Evolutionary conservation across 2,113 vertebrate genomes (phyloP), one percentile per base, ranked within the genome.

Genomic region (Tragelaphus strepsiceros): DNA sequence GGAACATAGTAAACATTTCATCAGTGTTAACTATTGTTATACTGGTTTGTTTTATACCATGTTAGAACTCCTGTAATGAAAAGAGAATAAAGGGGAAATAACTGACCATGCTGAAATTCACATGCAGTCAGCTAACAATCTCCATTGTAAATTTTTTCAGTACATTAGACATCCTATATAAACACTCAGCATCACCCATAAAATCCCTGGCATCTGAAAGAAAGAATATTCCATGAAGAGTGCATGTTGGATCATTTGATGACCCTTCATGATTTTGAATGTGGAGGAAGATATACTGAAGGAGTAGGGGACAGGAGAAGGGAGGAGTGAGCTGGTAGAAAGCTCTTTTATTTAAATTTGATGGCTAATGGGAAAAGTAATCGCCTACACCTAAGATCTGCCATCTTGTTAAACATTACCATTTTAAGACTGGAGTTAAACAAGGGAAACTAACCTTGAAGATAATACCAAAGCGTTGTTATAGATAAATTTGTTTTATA

Each of bases 21-120:
- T 91, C 88, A 86, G 61, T 94, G 54, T 86, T 71, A 53, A 12
- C 46, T 82, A 4, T 90, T 78, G 74, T 91, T 67, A 46, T 90
- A 54, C 4, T 80, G 22, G 24, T 92, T 92, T 92, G 10, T 59
- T 86, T 87, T 95, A 53, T 74, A 12, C 61, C 39, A n/a, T 87
- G 24, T 92, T 53, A 78, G 74, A 83, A 88, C 94, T 97, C 32
- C 78, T 92, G 7, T 88, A 84, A 49, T 93, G 43, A 95, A 93
- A 84, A 89, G 26, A 89, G 54, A 71, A 7, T 49, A n/a, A 64
- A 67, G 30, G 77, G 61, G 39, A 88, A 90, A 88, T 56, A 95
- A 97, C 39, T 64, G 15, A 82, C 21, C 22, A 21, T 12, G 32
- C 39, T 96, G 80, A 94, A 58, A 81, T 89, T 89, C 49, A 90